Conservation (phyloP, 1,140 invertebrate species). For the Himalopsyche phryganea region DNA sequence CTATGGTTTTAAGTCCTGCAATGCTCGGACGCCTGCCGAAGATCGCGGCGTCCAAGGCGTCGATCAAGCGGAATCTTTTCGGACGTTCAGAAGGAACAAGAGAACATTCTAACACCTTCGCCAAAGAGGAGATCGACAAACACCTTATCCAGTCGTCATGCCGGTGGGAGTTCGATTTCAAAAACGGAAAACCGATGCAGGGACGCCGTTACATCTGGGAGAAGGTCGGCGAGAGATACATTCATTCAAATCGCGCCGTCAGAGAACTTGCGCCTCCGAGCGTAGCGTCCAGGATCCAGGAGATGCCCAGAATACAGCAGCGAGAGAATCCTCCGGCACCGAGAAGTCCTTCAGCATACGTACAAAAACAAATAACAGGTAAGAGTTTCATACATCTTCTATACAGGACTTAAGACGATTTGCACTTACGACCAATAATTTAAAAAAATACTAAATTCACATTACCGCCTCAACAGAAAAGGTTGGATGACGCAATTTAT, state of each 20-base stretch:
- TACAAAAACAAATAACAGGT: slow-evolving; percentile 13
- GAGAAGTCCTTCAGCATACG: neutral
- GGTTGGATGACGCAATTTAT: too few relatives aligned
- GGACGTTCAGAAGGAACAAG: slow-evolving; percentile 45
- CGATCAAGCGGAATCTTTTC: slow-evolving; percentile 47
- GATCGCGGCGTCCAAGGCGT: slow-evolving; percentile 42
- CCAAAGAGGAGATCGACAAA: slow-evolving; percentile 43
- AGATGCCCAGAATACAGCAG: neutral
- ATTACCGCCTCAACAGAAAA: too few relatives aligned
- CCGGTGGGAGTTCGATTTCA: slow-evolving; percentile 50
- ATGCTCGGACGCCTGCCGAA: slow-evolving; percentile 37
- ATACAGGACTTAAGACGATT: too few relatives aligned
- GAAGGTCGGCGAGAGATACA: slow-evolving; percentile 5
- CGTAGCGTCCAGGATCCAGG: neutral
- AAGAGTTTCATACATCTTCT: neutral
- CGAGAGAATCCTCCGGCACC: neutral
- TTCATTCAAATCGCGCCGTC: too few relatives aligned
- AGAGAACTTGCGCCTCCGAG: too few relatives aligned
- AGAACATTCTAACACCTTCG: slow-evolving; percentile 43
- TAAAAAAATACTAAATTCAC: too few relatives aligned
- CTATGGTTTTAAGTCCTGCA: slow-evolving; percentile 6
- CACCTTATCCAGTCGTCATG: slow-evolving; percentile 46
- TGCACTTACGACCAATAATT: too few relatives aligned
- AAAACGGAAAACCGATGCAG: slow-evolving; percentile 44
- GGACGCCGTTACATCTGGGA: slow-evolving; percentile 46